Conservation (phyloP, 2,113 vertebrate species). For the Carlito syrichta region DNA sequence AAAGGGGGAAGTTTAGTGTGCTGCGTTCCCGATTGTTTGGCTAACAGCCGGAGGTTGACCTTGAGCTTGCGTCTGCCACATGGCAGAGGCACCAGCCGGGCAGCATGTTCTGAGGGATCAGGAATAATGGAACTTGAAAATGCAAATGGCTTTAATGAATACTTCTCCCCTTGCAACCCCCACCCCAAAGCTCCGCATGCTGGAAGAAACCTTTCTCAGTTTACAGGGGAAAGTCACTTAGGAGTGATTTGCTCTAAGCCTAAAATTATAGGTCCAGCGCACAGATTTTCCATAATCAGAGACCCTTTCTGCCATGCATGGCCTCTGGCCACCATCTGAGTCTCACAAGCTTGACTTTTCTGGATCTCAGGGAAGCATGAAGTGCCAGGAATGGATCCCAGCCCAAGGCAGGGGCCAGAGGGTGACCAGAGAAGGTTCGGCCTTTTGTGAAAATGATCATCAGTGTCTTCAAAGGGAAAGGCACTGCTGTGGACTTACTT, state of each 20-base stretch:
- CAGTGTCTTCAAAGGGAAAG: not conserved
- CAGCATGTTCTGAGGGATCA: constrained; percentile 50
- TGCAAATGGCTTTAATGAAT: constrained; percentile 69
- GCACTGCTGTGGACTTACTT: rapidly evolving
- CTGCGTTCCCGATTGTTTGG: constrained; percentile 66
- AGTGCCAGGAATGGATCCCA: not conserved
- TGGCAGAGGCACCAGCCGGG: constrained; percentile 71
- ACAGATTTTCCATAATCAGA: not conserved
- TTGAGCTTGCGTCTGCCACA: constrained; percentile 73
- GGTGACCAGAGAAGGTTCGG: not conserved
- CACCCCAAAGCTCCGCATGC: not conserved
- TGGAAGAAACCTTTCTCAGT: not conserved
- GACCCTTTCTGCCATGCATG: rapidly evolving
- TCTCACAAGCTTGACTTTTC: not conserved
- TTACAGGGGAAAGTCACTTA: not conserved
- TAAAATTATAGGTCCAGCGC: not conserved
- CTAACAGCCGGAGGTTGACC: constrained; percentile 76
- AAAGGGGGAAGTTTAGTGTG: constrained; percentile 70
- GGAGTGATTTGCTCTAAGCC: not conserved
- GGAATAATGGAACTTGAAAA: constrained; percentile 69
- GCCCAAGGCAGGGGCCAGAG: not conserved
- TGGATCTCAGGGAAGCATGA: not conserved
- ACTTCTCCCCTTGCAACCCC: not conserved
- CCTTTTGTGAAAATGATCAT: not conserved
- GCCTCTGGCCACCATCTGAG: not conserved